Evolutionary conservation across 2,113 vertebrate genomes (phyloP), one percentile per base, ranked within the genome.

Genomic region (Elgaria multicarinata): DNA sequence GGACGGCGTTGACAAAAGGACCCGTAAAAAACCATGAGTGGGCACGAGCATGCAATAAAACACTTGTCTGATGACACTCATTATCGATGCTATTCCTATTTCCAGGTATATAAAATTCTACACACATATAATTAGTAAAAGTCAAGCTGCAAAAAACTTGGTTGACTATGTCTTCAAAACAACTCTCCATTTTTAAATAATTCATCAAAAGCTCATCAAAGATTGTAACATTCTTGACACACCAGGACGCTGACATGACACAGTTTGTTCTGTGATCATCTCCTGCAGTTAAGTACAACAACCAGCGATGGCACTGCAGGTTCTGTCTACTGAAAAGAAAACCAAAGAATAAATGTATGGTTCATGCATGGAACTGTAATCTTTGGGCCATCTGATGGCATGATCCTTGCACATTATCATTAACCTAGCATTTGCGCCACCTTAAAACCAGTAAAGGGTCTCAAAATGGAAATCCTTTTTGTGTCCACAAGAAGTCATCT

Each of bases 121-220:
- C 4, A 46, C 6, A 50, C 44, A 72, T 31, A 62, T 16, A 31
- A 31, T 77, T 42, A 83, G 62, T 33, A 24, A 58, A 72, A 16
- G 10, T 50, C 66, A 88, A 81, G 28, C 26, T 4, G 42, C 87
- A 87, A 87, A 67, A 2, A 74, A 86, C 31, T 62, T 42, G 44
- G 64, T 72, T 50, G 31, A 80, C 2, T 16, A 79, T 10, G 58
- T 67, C 89, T 90, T 92, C 1, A 2, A 92, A 95, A 93, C 5
- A 44, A 66, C 85, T 36, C 75, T 90, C 90, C 81, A 87, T 89
- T 78, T 83, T 94, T 93, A 78, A 93, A 94, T 88, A 93, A 93
- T 90, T 86, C 36, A 85, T 69, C 44, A 81, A 84, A 20, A 86
- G 0, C 81, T 91, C 93, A 93, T 77, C 9, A 96, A 96, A 94